Evolutionary conservation across 1,140 invertebrate genomes (phyloP).

Genomic region (Eulimnadia texana): DNA sequence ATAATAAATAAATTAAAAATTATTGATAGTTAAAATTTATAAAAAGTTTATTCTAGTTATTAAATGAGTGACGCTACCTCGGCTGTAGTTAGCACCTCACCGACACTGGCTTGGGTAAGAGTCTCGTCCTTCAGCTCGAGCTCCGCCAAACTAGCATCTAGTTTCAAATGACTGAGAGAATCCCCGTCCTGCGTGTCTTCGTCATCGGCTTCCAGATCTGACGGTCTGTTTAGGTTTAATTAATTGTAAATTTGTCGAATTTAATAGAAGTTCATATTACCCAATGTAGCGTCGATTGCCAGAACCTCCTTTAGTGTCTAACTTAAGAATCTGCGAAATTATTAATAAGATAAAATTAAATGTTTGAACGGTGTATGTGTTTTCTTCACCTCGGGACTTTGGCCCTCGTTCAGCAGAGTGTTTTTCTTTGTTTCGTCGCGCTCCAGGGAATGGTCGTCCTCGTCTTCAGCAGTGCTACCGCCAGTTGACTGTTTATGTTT

Average conservation of each 20-base stretch:
- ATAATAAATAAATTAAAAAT: neutral
- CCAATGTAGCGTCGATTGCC: slow-evolving; percentile 1
- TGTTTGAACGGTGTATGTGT: no score
- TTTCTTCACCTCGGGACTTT: slow-evolving; percentile 6
- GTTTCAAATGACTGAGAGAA: slow-evolving; percentile 9
- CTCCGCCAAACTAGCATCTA: slow-evolving; percentile 7
- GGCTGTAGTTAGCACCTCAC: neutral
- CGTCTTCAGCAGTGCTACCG: slow-evolving; percentile 45
- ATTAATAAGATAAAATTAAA: no score
- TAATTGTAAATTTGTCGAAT: neutral
- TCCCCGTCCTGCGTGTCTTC: slow-evolving; percentile 18
- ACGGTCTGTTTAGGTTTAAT: slow-evolving; percentile 8
- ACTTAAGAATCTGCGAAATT: neutral
- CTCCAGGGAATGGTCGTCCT: slow-evolving; percentile 30
- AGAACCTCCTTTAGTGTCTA: neutral
- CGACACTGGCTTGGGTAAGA: neutral
- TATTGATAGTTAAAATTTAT: neutral
- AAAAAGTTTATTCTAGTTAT: neutral
- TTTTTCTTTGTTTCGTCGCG: slow-evolving; percentile 33
- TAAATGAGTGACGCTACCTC: slow-evolving; percentile 4
- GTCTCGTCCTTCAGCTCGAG: slow-evolving; percentile 7
- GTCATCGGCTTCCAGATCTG: slow-evolving; percentile 17
- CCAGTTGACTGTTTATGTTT: slow-evolving; percentile 40
- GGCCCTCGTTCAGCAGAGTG: slow-evolving; percentile 24
- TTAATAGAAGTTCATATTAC: neutral